Conservation (phyloP, 2,113 vertebrate genomes). For the Scortum barcoo region DNA sequence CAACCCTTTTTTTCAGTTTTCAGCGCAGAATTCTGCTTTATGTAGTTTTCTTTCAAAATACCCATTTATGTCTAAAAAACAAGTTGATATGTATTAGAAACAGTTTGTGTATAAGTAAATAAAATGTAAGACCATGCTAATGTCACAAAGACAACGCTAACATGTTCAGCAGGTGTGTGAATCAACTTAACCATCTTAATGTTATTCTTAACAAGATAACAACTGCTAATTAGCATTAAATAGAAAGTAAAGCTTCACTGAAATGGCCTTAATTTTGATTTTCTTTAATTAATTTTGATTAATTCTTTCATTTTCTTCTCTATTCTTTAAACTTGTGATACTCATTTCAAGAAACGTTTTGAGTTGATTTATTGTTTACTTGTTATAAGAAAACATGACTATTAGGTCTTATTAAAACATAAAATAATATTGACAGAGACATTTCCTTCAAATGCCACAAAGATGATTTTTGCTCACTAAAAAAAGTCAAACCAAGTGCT, state of each 20-base stretch:
- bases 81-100: background rate
- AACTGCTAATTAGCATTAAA: too few relatives aligned
- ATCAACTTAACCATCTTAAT: too few relatives aligned
- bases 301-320: too few relatives aligned
- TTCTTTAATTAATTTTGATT: too few relatives aligned
- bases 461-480: background rate
- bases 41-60: background rate
- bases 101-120: background rate
- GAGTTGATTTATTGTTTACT: too few relatives aligned
- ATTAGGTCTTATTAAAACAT: background rate
- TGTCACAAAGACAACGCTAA: too few relatives aligned
- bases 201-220: too few relatives aligned
- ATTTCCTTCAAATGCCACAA: background rate
- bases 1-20: too few relatives aligned
- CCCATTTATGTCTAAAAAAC: background rate
- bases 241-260: background rate
- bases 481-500: background rate
- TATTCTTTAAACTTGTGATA: background rate
- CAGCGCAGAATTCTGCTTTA: background rate
- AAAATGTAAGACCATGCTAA: too few relatives aligned
- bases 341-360: too few relatives aligned
- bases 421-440: background rate
- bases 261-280: background rate
- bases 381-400: background rate
- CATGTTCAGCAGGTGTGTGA: too few relatives aligned